Percentiles rank a stretch among this genome's conserved stretches.
Conservation (phyloP, 2,888 invertebrate genomes). For the Apoda limacodes region DNA sequence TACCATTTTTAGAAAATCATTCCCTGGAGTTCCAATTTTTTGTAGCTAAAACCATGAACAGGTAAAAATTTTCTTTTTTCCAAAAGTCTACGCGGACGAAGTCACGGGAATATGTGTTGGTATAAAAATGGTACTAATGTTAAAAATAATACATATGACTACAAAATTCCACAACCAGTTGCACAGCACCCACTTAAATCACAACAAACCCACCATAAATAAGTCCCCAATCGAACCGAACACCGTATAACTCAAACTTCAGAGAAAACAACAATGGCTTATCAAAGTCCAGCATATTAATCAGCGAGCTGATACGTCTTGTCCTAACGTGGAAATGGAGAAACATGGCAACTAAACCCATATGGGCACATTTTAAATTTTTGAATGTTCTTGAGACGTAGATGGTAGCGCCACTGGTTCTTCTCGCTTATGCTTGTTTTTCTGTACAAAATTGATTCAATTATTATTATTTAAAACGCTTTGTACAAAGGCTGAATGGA, state of each 20-base stretch:
- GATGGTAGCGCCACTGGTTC: neutral
- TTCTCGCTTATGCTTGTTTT: neutral
- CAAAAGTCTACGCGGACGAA: no score
- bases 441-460: slow-evolving; percentile 52
- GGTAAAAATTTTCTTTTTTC: no score
- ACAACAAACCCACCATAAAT: slow-evolving; percentile 21
- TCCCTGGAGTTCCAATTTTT: no score
- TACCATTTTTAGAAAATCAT: no score
- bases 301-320: slow-evolving; percentile 32
- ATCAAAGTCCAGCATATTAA: slow-evolving; percentile 41
- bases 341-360: no score
- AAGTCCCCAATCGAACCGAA: slow-evolving; percentile 26
- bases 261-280: slow-evolving; percentile 31
- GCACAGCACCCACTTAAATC: slow-evolving; percentile 4
- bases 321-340: no score
- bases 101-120: no score
- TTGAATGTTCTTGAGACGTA: no score
- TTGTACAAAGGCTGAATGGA: slow-evolving; percentile 58
- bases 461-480: slow-evolving; percentile 63
- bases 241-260: slow-evolving; percentile 29
- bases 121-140: no score
- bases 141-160: slow-evolving; percentile 2
- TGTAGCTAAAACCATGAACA: no score
- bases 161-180: slow-evolving; percentile 1
- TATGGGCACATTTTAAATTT: no score